Conservation (phyloP, 2,797 vertebrate species). For the Chelmon rostratus region DNA sequence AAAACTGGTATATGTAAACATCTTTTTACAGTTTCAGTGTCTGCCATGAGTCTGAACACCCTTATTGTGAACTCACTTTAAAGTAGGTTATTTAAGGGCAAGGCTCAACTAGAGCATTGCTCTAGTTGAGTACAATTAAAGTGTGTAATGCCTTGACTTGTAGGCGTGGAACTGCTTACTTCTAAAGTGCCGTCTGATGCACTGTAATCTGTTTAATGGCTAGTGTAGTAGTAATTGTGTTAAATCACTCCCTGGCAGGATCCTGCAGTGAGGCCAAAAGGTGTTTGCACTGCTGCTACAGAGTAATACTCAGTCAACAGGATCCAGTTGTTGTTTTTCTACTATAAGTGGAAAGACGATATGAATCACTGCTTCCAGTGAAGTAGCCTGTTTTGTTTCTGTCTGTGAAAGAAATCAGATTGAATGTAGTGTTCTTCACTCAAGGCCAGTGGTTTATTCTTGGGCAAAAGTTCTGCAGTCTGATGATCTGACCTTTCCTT, state of each 20-base stretch:
- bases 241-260: neutral
- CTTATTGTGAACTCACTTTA: neutral
- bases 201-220: conserved; percentile 30
- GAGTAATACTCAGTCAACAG: neutral
- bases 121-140: neutral
- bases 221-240: conserved; percentile 33
- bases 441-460: neutral
- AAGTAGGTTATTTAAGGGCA: neutral
- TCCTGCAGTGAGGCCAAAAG: neutral
- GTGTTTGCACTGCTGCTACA: neutral
- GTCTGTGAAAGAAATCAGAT: neutral
- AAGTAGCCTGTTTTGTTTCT: neutral
- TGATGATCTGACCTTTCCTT: neutral
- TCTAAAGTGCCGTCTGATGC: neutral
- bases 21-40: neutral
- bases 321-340: neutral
- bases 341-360: neutral
- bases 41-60: neutral
- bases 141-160: neutral
- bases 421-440: neutral
- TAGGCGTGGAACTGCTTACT: neutral
- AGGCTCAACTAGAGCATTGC: neutral
- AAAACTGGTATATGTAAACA: neutral
- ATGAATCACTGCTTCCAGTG: neutral
- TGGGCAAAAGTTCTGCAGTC: neutral